Evolutionary conservation across 2,797 vertebrate species (phyloP).

Genomic region (Anisognathus igniventris): DNA sequence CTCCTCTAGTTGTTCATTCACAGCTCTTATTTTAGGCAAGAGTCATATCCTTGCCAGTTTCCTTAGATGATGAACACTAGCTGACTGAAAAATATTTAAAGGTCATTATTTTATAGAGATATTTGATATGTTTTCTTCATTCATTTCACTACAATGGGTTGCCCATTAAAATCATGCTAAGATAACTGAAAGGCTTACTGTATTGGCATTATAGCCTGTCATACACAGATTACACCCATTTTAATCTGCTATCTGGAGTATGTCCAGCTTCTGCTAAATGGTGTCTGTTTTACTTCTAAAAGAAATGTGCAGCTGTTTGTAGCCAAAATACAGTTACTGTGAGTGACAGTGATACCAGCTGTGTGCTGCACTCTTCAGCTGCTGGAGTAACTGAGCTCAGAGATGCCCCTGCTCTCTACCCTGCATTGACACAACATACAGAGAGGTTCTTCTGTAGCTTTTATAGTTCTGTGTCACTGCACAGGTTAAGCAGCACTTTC

Average conservation of each 20-base stretch:
- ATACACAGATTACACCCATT: not conserved
- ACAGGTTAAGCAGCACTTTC: not conserved
- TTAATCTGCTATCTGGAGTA: not conserved
- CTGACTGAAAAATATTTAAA: not conserved
- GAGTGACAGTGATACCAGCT: not conserved
- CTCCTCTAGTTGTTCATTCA: not conserved
- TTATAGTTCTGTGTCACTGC: not conserved
- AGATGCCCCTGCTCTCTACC: not conserved
- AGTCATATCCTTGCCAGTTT: not conserved
- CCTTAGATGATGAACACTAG: not conserved
- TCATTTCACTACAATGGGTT: not conserved
- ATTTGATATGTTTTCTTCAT: not conserved
- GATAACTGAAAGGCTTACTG: not conserved
- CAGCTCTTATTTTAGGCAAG: not conserved
- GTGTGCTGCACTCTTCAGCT: not conserved
- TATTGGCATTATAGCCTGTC: not conserved
- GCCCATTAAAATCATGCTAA: not conserved
- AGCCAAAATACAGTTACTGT: not conserved
- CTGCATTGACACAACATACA: not conserved
- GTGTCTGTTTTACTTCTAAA: not conserved
- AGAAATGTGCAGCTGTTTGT: constrained; percentile 34
- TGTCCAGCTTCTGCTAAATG: constrained; percentile 7
- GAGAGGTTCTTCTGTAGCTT: not conserved
- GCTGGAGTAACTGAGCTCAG: not conserved
- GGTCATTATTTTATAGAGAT: not conserved